phyloP scores from a whole-genome alignment of 2,888 invertebrate species.

The Phoenoteleia sp. region DNA sequence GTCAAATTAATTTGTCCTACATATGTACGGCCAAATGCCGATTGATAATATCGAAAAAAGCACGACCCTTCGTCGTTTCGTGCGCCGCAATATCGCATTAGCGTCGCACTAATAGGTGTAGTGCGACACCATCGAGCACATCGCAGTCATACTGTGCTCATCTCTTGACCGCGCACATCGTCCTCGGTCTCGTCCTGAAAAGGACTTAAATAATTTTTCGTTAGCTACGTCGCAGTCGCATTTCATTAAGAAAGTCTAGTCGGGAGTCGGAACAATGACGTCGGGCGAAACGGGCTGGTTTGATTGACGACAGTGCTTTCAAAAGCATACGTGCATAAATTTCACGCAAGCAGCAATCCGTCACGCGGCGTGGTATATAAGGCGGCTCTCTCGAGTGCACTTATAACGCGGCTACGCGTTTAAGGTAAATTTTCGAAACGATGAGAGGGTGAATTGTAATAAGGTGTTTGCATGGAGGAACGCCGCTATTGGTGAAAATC shows the following conservation, averaged over 20 bases:
- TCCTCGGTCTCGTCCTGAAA: too few species aligned
- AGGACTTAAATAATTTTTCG: too few species aligned
- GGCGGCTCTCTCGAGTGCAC: too few species aligned
- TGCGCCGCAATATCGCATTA: conserved; percentile 32
- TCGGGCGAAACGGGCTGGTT: neutral
- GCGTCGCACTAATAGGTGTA: conserved; percentile 32
- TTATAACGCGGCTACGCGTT: too few species aligned
- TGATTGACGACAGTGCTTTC: neutral
- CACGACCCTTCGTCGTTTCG: conserved; percentile 40
- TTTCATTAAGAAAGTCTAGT: too few species aligned
- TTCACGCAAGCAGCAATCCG: conserved; percentile 26
- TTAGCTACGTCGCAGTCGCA: too few species aligned
- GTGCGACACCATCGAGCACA: conserved; percentile 38
- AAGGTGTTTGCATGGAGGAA: too few species aligned
- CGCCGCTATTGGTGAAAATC: too few species aligned
- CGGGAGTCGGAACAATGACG: too few species aligned
- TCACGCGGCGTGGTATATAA: neutral
- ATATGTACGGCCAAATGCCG: conserved; percentile 7
- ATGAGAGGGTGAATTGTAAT: too few species aligned
- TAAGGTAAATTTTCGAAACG: too few species aligned
- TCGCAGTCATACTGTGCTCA: conserved; percentile 40
- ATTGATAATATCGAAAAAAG: conserved; percentile 42
- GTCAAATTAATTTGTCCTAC: conserved; percentile 20
- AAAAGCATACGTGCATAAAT: conserved; percentile 30
- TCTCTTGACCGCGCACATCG: conserved; percentile 48